These are phyloP conservation scores for Chromis chromis DNA, from an alignment of 2,797 vertebrate species.

Conservation along the genomic window DNA sequence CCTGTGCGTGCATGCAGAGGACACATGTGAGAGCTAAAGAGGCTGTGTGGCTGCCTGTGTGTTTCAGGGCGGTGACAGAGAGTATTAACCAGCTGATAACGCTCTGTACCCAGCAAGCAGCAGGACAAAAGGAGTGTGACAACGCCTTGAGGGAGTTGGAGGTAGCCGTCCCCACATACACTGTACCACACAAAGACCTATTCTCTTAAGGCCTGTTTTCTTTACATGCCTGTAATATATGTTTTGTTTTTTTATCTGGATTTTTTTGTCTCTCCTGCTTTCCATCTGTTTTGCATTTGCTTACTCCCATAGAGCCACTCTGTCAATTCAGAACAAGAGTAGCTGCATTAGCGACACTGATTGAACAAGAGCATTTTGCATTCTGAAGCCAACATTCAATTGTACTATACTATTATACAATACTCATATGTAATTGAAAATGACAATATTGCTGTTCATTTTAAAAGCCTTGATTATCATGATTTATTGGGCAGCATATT, in stretches of 20 bases:
- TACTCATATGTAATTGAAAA: conserved; percentile 6
- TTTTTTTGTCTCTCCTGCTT: conserved; percentile 5
- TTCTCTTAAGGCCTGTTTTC: background rate
- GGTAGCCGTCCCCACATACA: conserved; percentile 81
- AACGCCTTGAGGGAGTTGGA: conserved; percentile 96
- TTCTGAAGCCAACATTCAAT: conserved; percentile 8
- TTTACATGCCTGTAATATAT: background rate
- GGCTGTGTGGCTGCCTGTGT: conserved; percentile 62
- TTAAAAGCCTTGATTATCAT: conserved; percentile 23
- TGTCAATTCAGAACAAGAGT: conserved; percentile 9
- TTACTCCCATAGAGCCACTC: background rate
- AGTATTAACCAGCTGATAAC: conserved; percentile 99
- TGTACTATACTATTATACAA: background rate
- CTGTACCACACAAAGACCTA: conserved; percentile 24
- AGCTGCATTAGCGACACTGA: conserved; percentile 8
- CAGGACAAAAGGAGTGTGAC: conserved; percentile 98
- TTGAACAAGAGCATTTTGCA: conserved; percentile 24
- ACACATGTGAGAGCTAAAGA: conserved; percentile 61
- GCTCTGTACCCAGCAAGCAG: conserved; percentile 96
- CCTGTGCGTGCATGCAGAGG: conserved; percentile 46
- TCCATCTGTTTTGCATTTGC: conserved; percentile 25
- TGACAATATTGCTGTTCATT: conserved; percentile 16
- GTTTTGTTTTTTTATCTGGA: too few relatives aligned
- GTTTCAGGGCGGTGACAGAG: conserved; percentile 95
- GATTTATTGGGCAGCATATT: conserved; percentile 25